These are phyloP conservation scores for Hoplodrina ambigua DNA, from an alignment of 2,888 invertebrate species.

Conservation along the genomic window DNA sequence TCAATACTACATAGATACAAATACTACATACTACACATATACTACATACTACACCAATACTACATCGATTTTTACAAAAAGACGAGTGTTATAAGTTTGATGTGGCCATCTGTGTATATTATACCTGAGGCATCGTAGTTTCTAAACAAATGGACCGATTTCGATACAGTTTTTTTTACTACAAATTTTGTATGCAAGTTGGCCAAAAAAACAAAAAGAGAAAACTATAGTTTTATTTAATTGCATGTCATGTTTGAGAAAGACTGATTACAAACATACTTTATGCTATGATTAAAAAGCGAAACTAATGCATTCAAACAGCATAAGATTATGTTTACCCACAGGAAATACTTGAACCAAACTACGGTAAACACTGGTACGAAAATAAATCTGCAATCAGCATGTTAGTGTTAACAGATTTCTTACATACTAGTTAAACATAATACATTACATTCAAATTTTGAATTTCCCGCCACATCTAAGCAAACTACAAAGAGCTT, in stretches of 20 bases:
- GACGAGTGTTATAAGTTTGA: too few species aligned
- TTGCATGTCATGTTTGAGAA: neutral
- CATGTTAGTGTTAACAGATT: slow-evolving; percentile 38
- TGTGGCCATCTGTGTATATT: too few species aligned
- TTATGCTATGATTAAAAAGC: slow-evolving; percentile 32
- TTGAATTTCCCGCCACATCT: slow-evolving; percentile 19
- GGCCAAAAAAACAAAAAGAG: neutral
- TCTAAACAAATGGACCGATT: too few species aligned
- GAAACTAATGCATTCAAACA: slow-evolving; percentile 23
- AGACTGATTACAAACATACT: slow-evolving; percentile 8
- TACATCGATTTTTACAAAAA: too few species aligned
- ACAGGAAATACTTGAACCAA: slow-evolving; percentile 36
- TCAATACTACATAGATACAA: neutral
- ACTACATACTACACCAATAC: too few species aligned
- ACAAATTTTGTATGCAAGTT: neutral
- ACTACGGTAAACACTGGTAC: slow-evolving; percentile 55
- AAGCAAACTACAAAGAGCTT: neutral
- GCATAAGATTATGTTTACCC: slow-evolving; percentile 39
- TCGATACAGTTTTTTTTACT: too few species aligned
- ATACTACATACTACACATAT: too few species aligned
- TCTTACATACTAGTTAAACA: slow-evolving; percentile 18
- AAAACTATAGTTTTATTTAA: slow-evolving; percentile 9
- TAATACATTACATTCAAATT: slow-evolving; percentile 1
- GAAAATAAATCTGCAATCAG: slow-evolving; percentile 48
- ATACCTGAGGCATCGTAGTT: too few species aligned